Base-by-base conservation (phyloP, 2,888 invertebrate species). In the Parnassius orleans region DNA sequence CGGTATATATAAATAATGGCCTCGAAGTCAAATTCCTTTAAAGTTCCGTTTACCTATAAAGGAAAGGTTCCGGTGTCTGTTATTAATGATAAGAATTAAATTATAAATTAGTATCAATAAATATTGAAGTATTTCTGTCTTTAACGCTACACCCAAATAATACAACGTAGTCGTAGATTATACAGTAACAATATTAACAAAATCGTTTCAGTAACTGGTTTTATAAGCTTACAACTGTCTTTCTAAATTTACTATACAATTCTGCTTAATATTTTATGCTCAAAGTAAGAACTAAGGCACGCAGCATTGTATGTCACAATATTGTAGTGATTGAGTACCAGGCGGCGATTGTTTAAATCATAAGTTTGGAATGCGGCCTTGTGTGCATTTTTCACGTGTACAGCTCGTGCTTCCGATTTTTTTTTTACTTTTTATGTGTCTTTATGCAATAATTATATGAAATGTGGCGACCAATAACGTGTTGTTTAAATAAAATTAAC, bases 331-430 rank as follows among this genome's bases (percentile, higher is more conserved):
- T 53, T 48, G 60, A 12, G 43, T 51, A 55, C 47, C 11, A 44
- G 14, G 24, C 57, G 46, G 52, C 52, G 59, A 60, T 47, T 62
- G 57, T 55, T 15, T 51, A 55, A 55, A 51, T 55, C 55, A 55
- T 55, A 55, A 41, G 41, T 50, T 59, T 55, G 55, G 53, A 47
- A 53, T 14, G 60, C 60, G 64, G 52, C 66, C 65, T 66, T 65
- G 63, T 54, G 33, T 57, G 59, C 60, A 61, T 66, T 61, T 63
- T 63, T 65, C 61, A 63, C 63, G 65, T 61, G 65, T 57, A 53
- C 52, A 59, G 50, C 48, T 63, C 58, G 53, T 65, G 63, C 63
- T 66, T 66, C 66, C 63, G 63, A 57, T 48, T 48, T 48, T 48
- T n/a, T 14, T 48, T 14, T 9, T 48, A 12, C n/a, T 14, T 14